These are phyloP conservation scores for Unio delphinus DNA, from an alignment of 2,888 invertebrate genomes.

Conservation along the genomic window DNA sequence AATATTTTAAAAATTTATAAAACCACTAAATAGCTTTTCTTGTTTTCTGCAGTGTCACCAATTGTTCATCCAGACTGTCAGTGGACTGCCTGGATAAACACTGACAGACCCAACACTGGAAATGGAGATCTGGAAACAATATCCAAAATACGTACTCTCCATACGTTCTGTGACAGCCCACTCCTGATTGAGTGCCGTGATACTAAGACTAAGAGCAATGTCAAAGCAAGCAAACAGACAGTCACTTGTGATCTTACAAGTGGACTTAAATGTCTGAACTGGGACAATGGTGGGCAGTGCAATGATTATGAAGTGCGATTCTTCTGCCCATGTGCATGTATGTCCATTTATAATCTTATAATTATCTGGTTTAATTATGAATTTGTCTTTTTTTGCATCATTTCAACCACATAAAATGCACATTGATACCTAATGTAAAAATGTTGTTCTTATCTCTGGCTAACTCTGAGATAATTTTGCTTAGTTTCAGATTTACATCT, in stretches of 20 bases:
- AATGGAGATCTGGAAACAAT: slow-evolving; percentile 65
- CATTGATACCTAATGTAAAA: slow-evolving; percentile 4
- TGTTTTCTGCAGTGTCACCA: slow-evolving; percentile 19
- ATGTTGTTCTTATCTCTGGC: background rate
- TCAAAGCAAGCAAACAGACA: slow-evolving; percentile 81
- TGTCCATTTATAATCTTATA: slow-evolving; percentile 18
- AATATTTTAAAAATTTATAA: no score
- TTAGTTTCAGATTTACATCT: background rate
- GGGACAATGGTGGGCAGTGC: slow-evolving; percentile 47
- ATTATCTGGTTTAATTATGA: no score
- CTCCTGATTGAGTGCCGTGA: slow-evolving; percentile 84
- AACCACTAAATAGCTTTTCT: background rate
- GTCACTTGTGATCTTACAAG: slow-evolving; percentile 79
- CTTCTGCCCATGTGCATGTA: slow-evolving; percentile 74
- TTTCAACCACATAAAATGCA: background rate
- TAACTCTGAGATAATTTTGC: slow-evolving; percentile 5
- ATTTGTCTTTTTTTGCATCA: slow-evolving; percentile 6
- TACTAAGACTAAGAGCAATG: slow-evolving; percentile 76
- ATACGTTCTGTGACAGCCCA: slow-evolving; percentile 52
- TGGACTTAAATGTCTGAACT: slow-evolving; percentile 57
- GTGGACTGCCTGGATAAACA: slow-evolving; percentile 67
- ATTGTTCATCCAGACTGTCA: slow-evolving; percentile 52
- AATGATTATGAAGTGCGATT: slow-evolving; percentile 67
- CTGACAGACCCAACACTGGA: slow-evolving; percentile 45
- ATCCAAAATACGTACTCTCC: slow-evolving; percentile 40